phyloP scores from a whole-genome alignment of 2,797 vertebrate genomes.

The Stomatorhinus walkeri region DNA sequence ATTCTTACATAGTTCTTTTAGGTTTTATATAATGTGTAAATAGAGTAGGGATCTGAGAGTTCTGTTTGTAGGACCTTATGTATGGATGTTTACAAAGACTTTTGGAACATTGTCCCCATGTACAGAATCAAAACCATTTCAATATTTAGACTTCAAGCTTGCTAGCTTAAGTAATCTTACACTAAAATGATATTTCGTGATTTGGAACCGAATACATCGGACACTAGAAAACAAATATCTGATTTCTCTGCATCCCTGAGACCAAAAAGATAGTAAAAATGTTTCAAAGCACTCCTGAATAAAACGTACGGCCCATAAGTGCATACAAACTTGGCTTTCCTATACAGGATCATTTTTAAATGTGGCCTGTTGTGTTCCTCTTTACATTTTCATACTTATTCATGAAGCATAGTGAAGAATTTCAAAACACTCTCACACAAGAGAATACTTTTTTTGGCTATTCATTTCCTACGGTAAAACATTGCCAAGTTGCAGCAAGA shows the following conservation, averaged over 20 bases:
- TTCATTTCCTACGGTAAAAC: background rate
- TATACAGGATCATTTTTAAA: background rate
- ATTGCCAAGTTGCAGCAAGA: background rate
- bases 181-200: background rate
- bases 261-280: background rate
- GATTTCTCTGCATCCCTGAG: background rate
- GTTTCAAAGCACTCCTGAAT: background rate
- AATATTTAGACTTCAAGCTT: background rate
- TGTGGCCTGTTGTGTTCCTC: background rate
- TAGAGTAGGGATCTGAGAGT: background rate
- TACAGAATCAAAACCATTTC: background rate
- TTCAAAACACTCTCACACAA: slow-evolving; percentile 1
- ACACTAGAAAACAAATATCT: background rate
- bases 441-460: background rate
- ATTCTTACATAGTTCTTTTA: background rate
- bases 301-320: background rate
- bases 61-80: background rate
- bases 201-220: background rate
- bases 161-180: background rate
- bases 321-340: background rate
- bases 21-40: background rate
- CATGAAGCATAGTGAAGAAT: background rate
- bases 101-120: background rate
- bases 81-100: background rate
- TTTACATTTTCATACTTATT: background rate